These are phyloP conservation scores for Trididemnum miniatum DNA, from an alignment of 23 tunicate genomes.

Conservation along the genomic window DNA sequence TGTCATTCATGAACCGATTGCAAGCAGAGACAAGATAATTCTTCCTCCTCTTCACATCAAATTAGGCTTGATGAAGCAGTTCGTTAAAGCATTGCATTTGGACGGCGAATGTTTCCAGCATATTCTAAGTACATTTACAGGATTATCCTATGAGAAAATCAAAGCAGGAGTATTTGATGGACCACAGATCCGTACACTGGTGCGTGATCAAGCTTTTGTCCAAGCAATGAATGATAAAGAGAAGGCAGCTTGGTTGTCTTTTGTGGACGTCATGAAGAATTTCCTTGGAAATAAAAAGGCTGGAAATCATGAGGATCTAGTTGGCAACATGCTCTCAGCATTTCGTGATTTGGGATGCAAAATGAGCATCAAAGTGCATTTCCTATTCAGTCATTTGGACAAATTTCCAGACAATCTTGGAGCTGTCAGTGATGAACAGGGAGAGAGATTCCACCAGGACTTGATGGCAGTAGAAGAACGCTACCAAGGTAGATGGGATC, in stretches of 20 bases:
- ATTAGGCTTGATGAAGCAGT: neutral
- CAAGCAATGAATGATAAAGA: neutral
- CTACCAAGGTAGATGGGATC: no score
- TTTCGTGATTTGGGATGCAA: neutral
- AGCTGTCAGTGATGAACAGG: neutral
- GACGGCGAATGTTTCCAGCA: neutral
- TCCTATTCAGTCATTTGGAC: neutral
- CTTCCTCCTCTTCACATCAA: constrained; percentile 7
- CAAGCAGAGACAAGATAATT: neutral
- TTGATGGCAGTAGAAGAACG: no score
- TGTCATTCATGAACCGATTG: neutral
- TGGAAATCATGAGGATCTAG: neutral
- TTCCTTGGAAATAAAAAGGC: neutral
- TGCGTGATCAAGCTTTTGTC: neutral
- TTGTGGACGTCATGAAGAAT: neutral
- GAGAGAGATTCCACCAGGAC: neutral
- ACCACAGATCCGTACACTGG: neutral
- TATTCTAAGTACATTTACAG: neutral
- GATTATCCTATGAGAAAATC: neutral
- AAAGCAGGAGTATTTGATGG: constrained; percentile 8
- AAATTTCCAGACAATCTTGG: neutral
- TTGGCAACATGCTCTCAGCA: neutral
- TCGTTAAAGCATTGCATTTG: neutral
- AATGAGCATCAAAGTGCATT: neutral
- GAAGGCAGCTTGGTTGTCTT: neutral